Percentiles rank a stretch among this genome's conserved stretches.
Conservation (phyloP, 2,113 vertebrate species). For the Cavia aperea region DNA sequence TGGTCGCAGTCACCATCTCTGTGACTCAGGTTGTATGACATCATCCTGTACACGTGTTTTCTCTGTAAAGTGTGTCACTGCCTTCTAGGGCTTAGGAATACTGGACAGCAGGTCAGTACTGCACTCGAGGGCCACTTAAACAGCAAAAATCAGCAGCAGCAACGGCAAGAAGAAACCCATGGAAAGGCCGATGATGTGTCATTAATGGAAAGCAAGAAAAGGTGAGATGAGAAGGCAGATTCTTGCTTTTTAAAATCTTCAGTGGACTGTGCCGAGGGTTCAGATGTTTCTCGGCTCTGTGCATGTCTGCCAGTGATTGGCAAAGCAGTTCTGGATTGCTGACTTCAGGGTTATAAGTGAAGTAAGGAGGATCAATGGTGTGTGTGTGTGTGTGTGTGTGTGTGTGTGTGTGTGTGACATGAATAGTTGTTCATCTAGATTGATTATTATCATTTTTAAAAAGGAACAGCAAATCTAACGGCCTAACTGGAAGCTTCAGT, state of each 20-base stretch:
- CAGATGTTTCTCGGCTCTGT: not conserved
- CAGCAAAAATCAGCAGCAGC: not conserved
- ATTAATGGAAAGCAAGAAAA: not conserved
- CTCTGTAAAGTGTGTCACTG: not conserved
- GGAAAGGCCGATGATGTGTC: not conserved
- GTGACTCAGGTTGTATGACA: not conserved
- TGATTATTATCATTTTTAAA: not conserved
- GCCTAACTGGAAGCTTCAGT: not conserved
- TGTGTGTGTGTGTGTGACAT: not conserved
- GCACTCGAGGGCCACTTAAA: not conserved
- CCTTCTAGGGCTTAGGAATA: not conserved
- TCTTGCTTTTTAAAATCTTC: not conserved
- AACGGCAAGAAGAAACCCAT: not conserved
- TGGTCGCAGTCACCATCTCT: not conserved
- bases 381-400: not conserved
- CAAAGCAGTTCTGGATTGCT: not conserved
- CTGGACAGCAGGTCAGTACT: not conserved
- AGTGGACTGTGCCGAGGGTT: not conserved
- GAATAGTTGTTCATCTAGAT: not conserved
- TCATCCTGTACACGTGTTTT: not conserved
- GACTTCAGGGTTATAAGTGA: not conserved
- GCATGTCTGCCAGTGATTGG: not conserved
- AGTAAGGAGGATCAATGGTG: not conserved
- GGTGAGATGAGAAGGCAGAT: not conserved
- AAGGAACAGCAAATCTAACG: not conserved